Conservation (phyloP, 2,113 vertebrate genomes). For the Oplegnathus fasciatus region DNA sequence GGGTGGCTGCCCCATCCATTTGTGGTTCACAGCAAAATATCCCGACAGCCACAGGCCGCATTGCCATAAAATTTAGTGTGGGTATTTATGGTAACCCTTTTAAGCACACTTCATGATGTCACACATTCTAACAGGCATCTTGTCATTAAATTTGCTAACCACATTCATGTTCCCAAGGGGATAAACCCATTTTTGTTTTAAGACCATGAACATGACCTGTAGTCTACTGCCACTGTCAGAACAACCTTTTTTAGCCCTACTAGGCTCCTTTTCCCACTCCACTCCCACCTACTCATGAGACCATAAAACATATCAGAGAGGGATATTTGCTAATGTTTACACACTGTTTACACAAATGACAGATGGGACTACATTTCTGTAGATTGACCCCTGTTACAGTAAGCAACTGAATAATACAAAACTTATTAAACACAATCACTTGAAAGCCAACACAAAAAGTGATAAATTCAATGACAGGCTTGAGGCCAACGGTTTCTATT, state of each 20-base stretch:
- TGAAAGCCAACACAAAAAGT: not conserved
- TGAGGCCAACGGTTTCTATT: not conserved
- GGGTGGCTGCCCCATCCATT: not conserved
- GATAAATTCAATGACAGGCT: not conserved
- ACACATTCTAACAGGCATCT: not conserved
- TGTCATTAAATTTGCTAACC: not conserved
- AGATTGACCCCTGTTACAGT: not conserved
- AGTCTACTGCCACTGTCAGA: not conserved
- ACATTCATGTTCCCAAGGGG: not conserved
- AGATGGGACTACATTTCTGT: not conserved
- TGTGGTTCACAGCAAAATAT: slow-evolving; percentile 16
- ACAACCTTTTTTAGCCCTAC: not conserved
- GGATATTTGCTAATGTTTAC: not conserved
- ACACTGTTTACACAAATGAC: slow-evolving; percentile 10
- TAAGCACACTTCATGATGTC: not conserved
- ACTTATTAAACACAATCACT: not conserved
- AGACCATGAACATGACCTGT: not conserved
- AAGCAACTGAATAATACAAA: not conserved
- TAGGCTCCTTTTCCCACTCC: not conserved
- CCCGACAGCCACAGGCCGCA: not conserved
- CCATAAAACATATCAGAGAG: not conserved
- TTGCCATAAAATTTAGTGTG: not conserved
- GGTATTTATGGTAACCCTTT: not conserved
- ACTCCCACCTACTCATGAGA: not conserved
- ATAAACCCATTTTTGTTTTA: not conserved